Evolutionary conservation across 1,140 invertebrate genomes (phyloP), one percentile per base, ranked within the genome.

Genomic region (Aphis gossypii): DNA sequence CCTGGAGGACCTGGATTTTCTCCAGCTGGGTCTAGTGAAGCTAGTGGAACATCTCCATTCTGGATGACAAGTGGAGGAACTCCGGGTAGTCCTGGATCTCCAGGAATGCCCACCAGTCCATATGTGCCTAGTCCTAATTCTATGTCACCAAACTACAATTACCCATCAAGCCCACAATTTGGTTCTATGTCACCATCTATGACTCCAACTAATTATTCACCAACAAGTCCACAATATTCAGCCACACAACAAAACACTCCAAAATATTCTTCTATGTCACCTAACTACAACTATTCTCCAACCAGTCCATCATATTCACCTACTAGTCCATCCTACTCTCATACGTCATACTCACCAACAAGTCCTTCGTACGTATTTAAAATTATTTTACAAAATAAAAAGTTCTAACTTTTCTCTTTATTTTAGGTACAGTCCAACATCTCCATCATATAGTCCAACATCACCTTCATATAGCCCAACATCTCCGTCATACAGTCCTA

Each of bases 1-100:
- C 99, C 99, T 0, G 98, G 98, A 88, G 98, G 97, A 41, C 98
- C 99, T 6, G 98, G 98, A 48, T 99, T 99, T 95, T 99, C 99
- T n/a, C 99, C 99, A 7, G 98, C 98, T 0, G 97, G 97, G 1
- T 97, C 98, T 20, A 98, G 98, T 18, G 98, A 99, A 95, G 98
- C 98, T 0, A 98, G 98, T n/a, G 98, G 98, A 4, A 96, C 98
- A 94, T 99, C 98, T 6, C 98, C 98, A 18, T 97, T 97, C 0
- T 97, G 98, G 94, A 96, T 97, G 93, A 97, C 97, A 94, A 96
- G 97, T 94, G 97, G 97, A 95, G 97, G 97, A 14, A 97, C 97
- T 94, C 98, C 98, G 0, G 98, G 97, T 25, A 98, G 97, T 92
- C 98, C 98, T 0, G 97, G 97, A 0, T 97, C 97, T 51, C 97